Base-by-base conservation (phyloP, 1,140 invertebrate genomes). In the Sweltsa coloradensis region DNA sequence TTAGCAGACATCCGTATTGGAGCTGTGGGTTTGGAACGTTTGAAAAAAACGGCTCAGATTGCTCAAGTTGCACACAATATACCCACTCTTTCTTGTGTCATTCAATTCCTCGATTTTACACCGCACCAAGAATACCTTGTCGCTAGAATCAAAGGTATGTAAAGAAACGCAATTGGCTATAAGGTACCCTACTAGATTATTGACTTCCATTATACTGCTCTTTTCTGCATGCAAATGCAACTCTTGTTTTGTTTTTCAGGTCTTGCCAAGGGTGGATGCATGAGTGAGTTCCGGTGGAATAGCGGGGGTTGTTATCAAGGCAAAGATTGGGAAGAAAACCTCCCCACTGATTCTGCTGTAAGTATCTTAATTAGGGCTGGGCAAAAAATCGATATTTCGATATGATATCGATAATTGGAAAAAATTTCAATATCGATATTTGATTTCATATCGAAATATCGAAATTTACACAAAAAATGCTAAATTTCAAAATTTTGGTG, bases 41-140 rank as follows among this genome's bases (percentile, higher is more conserved):
- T 85, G 2, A 72, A 78, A 45, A 82, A 82, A 59, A 81, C 82
- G 26, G 74, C 76, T 1, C 71, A 77, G 52, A 66, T 71, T 13
- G 62, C 73, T 41, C 74, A 73, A 41, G 74, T 85, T 39, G 67
- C 72, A 27, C 67, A 72, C 22, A 71, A 76, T 53, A 71, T 86
- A 19, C 83, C 83, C 1, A 78, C 76, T 34, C 60, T 89, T 39
- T 72, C 78, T 5, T 66, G 73, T 31, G 57, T 91, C 3, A 64
- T 90, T 11, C 81, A 81, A 1, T 91, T 88, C 61, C 61, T 91
- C 47, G 85, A 89, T 55, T 60, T 85, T 5, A 79, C 77, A 3
- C 71, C 73, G 4, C 85, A 89, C 70, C 87, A 91, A 57, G 83
- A 89, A 61, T 91, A 90, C 65, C 60, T 90, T 7, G 76, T 86